These are phyloP conservation scores for Cepaea hortensis DNA, from an alignment of 2,888 invertebrate species.

Conservation along the genomic window DNA sequence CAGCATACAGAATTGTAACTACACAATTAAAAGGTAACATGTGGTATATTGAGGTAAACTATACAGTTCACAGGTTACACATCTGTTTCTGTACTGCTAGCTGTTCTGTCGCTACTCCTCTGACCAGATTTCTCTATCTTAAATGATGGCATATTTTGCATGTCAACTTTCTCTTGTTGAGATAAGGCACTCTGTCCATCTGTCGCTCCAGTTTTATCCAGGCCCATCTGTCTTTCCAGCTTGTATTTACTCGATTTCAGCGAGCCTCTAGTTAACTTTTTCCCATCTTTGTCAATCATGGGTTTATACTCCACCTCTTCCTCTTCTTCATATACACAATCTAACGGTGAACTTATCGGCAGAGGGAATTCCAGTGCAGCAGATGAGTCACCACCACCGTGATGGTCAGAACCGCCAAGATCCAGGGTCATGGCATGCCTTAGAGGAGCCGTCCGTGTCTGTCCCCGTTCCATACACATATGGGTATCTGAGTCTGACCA, in stretches of 20 bases:
- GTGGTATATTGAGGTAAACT: too few species aligned
- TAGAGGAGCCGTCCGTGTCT: slow-evolving; percentile 10
- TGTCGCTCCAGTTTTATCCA: slow-evolving; percentile 21
- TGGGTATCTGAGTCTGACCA: slow-evolving; percentile 45
- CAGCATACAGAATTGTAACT: too few species aligned
- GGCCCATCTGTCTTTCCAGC: slow-evolving; percentile 39
- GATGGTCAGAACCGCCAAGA: slow-evolving; percentile 16
- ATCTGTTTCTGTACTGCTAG: slow-evolving; percentile 1
- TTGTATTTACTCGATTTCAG: slow-evolving; percentile 22
- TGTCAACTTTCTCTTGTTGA: slow-evolving; percentile 26
- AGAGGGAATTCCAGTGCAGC: not conserved
- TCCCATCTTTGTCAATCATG: slow-evolving; percentile 9
- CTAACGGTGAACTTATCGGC: slow-evolving; percentile 14
- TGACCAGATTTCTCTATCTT: not conserved
- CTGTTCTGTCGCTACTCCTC: not conserved
- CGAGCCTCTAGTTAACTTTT: not conserved
- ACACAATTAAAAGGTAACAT: too few species aligned
- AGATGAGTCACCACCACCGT: not conserved
- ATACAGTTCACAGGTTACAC: not conserved
- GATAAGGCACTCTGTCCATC: slow-evolving; percentile 25
- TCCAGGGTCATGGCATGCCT: slow-evolving; percentile 48
- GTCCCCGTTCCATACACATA: slow-evolving; percentile 25
- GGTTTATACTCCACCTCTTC: slow-evolving; percentile 27
- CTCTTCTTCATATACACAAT: slow-evolving; percentile 46
- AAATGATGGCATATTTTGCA: slow-evolving; percentile 31